phyloP scores from a whole-genome alignment of 1,140 invertebrate genomes.

The Apis laboriosa region DNA sequence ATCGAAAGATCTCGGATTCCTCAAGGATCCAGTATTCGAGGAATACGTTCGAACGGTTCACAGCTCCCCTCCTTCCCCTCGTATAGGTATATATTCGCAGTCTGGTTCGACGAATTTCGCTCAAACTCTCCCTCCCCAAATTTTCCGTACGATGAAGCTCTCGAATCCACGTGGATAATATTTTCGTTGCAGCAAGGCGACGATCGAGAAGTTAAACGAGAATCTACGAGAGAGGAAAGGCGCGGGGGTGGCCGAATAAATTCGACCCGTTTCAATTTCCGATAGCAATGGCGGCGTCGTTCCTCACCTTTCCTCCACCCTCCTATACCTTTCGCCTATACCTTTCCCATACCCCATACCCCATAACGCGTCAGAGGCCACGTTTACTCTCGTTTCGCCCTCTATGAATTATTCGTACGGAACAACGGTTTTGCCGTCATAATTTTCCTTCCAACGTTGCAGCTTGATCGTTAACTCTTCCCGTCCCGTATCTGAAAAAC shows the following conservation, averaged over 20 bases:
- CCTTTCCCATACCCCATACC: not conserved
- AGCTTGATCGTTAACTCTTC: not conserved
- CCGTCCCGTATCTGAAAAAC: not conserved
- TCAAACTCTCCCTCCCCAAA: not conserved
- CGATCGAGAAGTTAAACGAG: conserved; percentile 21
- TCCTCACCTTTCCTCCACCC: not conserved
- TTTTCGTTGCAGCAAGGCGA: conserved; percentile 13
- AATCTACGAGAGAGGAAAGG: conserved; percentile 10
- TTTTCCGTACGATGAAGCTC: not conserved
- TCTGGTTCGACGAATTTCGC: not conserved
- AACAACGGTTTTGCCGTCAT: conserved; percentile 57
- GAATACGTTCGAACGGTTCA: not conserved
- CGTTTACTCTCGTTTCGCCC: conserved; percentile 65
- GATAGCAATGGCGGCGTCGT: conserved; percentile 52
- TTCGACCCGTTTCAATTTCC: conserved; percentile 65
- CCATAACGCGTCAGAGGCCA: not conserved
- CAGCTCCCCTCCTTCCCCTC: not conserved
- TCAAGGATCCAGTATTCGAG: not conserved
- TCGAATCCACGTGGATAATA: not conserved
- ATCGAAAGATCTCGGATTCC: not conserved
- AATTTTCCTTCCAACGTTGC: conserved; percentile 48
- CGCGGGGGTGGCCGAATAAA: conserved; percentile 41
- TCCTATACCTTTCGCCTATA: no score
- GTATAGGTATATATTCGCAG: no score
- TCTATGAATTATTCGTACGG: conserved; percentile 64